phyloP scores from a whole-genome alignment of 2,113 vertebrate species.

The Macrotus californicus region DNA sequence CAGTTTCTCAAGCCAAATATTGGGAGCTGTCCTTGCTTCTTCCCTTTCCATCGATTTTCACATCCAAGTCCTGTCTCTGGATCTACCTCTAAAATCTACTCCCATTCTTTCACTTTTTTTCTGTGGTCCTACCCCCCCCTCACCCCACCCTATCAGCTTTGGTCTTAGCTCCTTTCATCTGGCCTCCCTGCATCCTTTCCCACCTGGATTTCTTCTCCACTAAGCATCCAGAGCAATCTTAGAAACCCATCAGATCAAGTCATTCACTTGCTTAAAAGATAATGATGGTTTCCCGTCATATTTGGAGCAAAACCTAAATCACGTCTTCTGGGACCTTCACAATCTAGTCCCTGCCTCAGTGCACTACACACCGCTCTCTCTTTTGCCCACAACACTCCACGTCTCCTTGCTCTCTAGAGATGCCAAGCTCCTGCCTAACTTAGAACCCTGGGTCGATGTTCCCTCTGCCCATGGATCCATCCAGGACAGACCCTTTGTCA shows the following conservation, averaged over 20 bases:
- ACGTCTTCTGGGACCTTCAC: background rate
- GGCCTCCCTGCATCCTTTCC: background rate
- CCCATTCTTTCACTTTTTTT: background rate
- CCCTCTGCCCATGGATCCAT: background rate
- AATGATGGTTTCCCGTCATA: background rate
- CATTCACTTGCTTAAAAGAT: background rate
- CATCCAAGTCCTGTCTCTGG: background rate
- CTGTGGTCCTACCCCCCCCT: background rate
- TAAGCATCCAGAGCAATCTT: background rate
- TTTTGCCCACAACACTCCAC: background rate
- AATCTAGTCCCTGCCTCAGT: background rate
- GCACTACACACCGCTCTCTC: background rate
- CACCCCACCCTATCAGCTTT: background rate
- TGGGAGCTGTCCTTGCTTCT: background rate
- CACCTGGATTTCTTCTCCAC: background rate
- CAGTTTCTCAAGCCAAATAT: background rate
- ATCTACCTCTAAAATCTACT: background rate
- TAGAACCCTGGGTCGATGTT: background rate
- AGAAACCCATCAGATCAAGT: background rate
- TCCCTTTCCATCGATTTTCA: background rate
- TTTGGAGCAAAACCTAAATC: background rate
- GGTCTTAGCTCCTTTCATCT: background rate
- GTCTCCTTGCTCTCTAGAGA: background rate
- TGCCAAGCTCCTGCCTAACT: background rate
- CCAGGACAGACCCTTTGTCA: background rate